Evolutionary conservation across 2,113 vertebrate species (phyloP).

Genomic region (Pithys albifrons): DNA sequence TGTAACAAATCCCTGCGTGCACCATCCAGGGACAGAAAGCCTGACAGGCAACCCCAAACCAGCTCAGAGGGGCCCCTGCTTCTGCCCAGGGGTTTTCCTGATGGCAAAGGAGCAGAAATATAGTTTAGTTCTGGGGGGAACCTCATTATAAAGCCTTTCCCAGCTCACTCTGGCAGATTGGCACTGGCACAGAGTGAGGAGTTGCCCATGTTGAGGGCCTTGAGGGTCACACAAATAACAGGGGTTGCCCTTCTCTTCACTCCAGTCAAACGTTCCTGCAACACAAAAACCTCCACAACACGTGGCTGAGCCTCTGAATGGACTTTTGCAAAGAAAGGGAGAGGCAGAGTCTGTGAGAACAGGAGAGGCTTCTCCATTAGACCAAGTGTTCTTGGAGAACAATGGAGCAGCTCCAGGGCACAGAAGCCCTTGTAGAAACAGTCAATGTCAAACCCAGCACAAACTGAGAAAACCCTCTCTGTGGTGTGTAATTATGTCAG

Average conservation of each 20-base stretch:
- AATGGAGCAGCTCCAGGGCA: accelerated
- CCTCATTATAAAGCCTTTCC: not conserved
- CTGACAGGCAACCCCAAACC: not conserved
- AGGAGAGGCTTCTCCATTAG: not conserved
- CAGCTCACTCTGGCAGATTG: not conserved
- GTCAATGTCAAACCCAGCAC: not conserved
- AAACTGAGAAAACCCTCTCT: not conserved
- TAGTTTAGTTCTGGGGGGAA: not conserved
- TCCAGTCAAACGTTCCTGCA: not conserved
- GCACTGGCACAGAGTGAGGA: not conserved
- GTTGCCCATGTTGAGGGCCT: not conserved
- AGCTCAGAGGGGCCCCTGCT: not conserved
- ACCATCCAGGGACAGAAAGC: not conserved
- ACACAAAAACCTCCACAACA: not conserved
- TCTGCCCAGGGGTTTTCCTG: not conserved
- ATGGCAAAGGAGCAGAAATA: not conserved
- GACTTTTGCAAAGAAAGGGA: not conserved
- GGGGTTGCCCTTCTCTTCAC: not conserved
- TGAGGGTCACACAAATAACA: not conserved
- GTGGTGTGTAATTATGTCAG: not conserved
- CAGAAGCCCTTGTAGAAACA: not conserved
- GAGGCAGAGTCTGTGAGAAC: not conserved
- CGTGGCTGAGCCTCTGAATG: accelerated
- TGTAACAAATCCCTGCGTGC: constrained; percentile 4
- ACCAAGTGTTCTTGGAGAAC: not conserved